Evolutionary conservation across 2,888 invertebrate genomes (phyloP).

Genomic region (Drosophila subquinaria): DNA sequence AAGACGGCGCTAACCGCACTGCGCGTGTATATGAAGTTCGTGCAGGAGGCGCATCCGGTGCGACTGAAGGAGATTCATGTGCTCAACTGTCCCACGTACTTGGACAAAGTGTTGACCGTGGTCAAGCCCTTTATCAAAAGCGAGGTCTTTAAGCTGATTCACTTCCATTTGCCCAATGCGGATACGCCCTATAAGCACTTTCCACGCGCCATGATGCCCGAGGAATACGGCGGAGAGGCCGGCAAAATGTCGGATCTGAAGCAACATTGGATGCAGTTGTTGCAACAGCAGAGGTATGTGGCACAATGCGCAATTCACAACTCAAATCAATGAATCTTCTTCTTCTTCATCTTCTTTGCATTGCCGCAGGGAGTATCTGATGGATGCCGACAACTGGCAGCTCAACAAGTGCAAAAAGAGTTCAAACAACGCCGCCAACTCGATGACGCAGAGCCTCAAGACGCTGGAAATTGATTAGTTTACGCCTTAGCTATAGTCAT

Average conservation of each 20-base stretch:
- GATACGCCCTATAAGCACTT: constrained; percentile 88
- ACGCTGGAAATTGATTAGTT: constrained; percentile 76
- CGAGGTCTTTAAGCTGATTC: constrained; percentile 89
- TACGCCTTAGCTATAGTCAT: not conserved
- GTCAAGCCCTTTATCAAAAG: constrained; percentile 89
- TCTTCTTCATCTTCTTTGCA: not conserved
- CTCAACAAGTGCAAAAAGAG: constrained; percentile 85
- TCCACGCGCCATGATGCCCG: constrained; percentile 88
- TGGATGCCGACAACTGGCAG: constrained; percentile 86
- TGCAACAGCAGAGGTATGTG: constrained; percentile 88
- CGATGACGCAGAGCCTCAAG: constrained; percentile 60
- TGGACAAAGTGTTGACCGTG: constrained; percentile 88
- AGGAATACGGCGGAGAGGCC: constrained; percentile 90
- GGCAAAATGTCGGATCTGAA: constrained; percentile 88
- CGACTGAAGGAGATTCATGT: constrained; percentile 89
- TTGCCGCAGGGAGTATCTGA: constrained; percentile 87
- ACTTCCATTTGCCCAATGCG: constrained; percentile 90
- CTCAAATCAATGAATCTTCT: not conserved
- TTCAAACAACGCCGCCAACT: not conserved
- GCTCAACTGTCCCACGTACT: constrained; percentile 88
- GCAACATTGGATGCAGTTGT: constrained; percentile 87
- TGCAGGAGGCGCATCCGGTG: constrained; percentile 91
- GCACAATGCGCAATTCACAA: constrained; percentile 52
- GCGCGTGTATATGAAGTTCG: constrained; percentile 90
- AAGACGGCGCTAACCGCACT: constrained; percentile 88